These are phyloP conservation scores for Atethmia centrago DNA, from an alignment of 2,888 invertebrate species.

Conservation along the genomic window DNA sequence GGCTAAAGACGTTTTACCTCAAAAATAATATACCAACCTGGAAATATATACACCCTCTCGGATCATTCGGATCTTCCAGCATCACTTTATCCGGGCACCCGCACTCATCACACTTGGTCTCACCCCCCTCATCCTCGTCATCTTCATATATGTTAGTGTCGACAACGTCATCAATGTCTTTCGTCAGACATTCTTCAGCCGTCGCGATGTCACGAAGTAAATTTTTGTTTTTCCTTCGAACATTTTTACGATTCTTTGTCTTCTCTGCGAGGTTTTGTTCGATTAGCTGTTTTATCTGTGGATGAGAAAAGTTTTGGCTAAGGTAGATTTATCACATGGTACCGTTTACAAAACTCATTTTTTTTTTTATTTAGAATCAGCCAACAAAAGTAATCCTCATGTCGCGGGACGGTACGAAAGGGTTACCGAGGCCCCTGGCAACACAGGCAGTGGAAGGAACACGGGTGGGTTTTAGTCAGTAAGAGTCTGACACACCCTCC, in stretches of 20 bases:
- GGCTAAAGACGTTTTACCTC: too few species aligned
- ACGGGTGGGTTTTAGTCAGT: too few species aligned
- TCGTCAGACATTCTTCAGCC: slow-evolving; percentile 73
- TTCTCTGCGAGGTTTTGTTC: slow-evolving; percentile 52
- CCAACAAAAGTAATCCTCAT: too few species aligned
- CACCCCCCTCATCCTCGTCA: slow-evolving; percentile 15
- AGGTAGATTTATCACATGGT: too few species aligned
- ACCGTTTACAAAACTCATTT: too few species aligned
- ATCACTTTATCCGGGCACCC: slow-evolving; percentile 75
- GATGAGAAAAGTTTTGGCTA: too few species aligned
- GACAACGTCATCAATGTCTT: slow-evolving; percentile 67
- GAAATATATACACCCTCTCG: slow-evolving; percentile 91
- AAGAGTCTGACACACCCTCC: too few species aligned
- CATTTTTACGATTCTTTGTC: slow-evolving; percentile 59
- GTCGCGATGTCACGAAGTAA: slow-evolving; percentile 76
- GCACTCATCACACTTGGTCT: slow-evolving; percentile 59
- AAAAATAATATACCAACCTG: slow-evolving; percentile 82
- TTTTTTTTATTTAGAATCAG: too few species aligned
- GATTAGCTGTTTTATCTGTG: slow-evolving; percentile 63
- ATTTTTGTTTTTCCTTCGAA: slow-evolving; percentile 79
- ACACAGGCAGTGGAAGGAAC: too few species aligned
- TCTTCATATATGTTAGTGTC: slow-evolving; percentile 69
- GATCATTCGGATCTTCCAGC: slow-evolving; percentile 86
- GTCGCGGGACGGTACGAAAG: too few species aligned
- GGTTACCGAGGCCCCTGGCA: too few species aligned